Percentiles rank a stretch among this genome's conserved stretches.
phyloP scores from a whole-genome alignment of 2,888 invertebrate genomes.

The Hipparchia sbordonii region DNA sequence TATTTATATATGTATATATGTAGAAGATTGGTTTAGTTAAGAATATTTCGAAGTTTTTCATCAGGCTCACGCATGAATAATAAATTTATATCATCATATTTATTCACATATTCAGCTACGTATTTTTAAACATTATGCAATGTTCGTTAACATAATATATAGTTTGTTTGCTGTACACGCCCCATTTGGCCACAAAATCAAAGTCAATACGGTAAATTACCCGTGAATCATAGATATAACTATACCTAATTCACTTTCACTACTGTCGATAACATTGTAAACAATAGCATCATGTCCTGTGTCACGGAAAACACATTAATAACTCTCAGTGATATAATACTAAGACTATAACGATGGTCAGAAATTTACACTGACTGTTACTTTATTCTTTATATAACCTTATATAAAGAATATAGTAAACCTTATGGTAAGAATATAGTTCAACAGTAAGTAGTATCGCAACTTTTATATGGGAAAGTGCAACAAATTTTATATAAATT shows the following conservation, averaged over 20 bases:
- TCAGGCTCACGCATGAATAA: no score
- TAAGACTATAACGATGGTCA: not conserved
- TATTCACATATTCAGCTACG: not conserved
- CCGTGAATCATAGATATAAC: constrained; percentile 34
- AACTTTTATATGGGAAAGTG: no score
- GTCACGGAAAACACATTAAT: constrained; percentile 30
- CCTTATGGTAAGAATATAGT: no score
- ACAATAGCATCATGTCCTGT: constrained; percentile 19
- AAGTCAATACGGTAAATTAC: constrained; percentile 37
- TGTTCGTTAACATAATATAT: not conserved
- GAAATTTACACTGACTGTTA: not conserved
- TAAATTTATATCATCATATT: not conserved
- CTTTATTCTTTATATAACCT: no score
- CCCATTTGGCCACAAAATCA: constrained; percentile 31
- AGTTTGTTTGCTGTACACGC: constrained; percentile 6
- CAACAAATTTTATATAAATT: no score
- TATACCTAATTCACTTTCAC: constrained; percentile 34
- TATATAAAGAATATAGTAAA: no score
- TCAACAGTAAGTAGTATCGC: no score
- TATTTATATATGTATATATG: no score
- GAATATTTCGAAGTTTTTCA: no score
- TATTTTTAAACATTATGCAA: not conserved
- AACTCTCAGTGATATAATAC: no score
- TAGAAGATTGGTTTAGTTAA: no score
- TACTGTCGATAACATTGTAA: constrained; percentile 18